phyloP scores from a whole-genome alignment of 2,888 invertebrate genomes.

The Idaea straminata region DNA sequence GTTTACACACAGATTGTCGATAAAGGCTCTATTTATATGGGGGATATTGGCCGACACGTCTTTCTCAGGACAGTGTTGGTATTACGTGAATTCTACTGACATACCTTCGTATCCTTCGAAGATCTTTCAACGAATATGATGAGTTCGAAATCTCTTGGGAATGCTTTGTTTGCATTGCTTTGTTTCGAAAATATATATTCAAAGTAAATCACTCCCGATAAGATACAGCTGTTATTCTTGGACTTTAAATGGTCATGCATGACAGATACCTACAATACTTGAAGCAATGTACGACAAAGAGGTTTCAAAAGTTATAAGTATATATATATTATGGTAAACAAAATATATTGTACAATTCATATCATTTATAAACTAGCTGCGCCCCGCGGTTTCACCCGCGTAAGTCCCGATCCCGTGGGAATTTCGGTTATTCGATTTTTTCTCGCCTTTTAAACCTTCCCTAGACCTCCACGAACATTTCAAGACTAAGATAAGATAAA shows the following conservation, averaged over 20 bases:
- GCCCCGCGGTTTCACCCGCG: too few relatives aligned
- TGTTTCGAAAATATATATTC: conserved; percentile 7
- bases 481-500: too few relatives aligned
- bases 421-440: too few relatives aligned
- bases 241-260: neutral
- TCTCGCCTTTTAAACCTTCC: too few relatives aligned
- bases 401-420: too few relatives aligned
- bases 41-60: conserved; percentile 19
- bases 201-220: neutral
- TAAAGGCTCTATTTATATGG: conserved; percentile 29
- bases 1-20: conserved; percentile 32
- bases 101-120: neutral
- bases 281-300: too few relatives aligned
- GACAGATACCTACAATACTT: too few relatives aligned
- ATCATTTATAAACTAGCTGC: too few relatives aligned
- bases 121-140: neutral
- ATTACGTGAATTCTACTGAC: conserved; percentile 4
- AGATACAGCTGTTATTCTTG: neutral
- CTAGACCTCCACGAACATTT: too few relatives aligned
- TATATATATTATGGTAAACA: too few relatives aligned
- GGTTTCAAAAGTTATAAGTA: too few relatives aligned
- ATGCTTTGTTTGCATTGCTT: conserved; percentile 12
- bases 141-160: neutral
- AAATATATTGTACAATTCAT: too few relatives aligned
- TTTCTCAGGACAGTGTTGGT: conserved; percentile 13